These are phyloP conservation scores for Dipus sagitta DNA, from an alignment of 2,797 vertebrate genomes.

Conservation along the genomic window DNA sequence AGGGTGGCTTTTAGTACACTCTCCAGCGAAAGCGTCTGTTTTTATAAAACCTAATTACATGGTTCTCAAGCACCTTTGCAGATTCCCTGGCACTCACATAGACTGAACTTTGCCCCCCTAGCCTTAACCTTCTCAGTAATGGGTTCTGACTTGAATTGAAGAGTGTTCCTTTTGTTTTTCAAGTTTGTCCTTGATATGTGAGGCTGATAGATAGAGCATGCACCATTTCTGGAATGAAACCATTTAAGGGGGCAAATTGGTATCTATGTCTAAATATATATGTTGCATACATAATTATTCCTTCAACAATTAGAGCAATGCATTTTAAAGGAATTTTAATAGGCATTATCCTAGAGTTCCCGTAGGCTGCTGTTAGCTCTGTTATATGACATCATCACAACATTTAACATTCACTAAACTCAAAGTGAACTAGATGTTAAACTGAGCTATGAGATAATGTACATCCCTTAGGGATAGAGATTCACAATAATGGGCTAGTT, in stretches of 20 bases:
- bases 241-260: neutral
- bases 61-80: conserved; percentile 71
- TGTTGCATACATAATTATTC: conserved; percentile 10
- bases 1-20: conserved; percentile 65
- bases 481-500: neutral
- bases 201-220: neutral
- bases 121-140: conserved; percentile 75
- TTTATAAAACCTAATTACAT: conserved; percentile 73
- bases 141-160: conserved; percentile 70
- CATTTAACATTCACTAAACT: conserved; percentile 44
- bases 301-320: conserved; percentile 29
- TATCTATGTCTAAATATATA: conserved; percentile 18
- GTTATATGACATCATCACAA: conserved; percentile 40
- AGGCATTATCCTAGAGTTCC: neutral
- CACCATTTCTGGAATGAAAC: conserved; percentile 40
- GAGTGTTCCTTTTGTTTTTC: conserved; percentile 10
- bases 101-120: conserved; percentile 73
- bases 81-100: conserved; percentile 32
- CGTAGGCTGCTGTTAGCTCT: neutral
- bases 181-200: conserved; percentile 75
- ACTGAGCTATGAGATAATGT: conserved; percentile 25
- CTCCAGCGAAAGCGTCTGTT: conserved; percentile 54
- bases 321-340: conserved; percentile 46
- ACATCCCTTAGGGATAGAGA: neutral
- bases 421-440: conserved; percentile 40